Evolutionary conservation across 2,888 invertebrate species (phyloP).

Genomic region (Apamea sordens): DNA sequence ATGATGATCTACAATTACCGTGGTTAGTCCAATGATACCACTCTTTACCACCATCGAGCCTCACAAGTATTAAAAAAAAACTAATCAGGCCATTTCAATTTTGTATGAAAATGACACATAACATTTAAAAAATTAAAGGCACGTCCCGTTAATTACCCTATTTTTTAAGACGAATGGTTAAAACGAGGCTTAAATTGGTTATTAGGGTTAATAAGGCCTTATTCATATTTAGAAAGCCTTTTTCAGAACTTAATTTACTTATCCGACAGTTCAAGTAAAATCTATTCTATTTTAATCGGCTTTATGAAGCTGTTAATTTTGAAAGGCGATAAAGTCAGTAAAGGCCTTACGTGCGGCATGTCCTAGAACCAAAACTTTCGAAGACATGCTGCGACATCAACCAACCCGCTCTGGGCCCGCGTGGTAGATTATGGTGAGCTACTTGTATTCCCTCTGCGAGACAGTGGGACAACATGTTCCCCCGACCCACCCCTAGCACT

Average conservation of each 20-base stretch:
- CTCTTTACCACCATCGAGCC: not conserved
- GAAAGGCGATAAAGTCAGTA: slow-evolving; percentile 17
- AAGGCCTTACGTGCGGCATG: not conserved
- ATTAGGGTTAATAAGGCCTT: not conserved
- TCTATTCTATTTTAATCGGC: not conserved
- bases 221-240: not conserved
- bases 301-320: not conserved
- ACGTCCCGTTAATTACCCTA: slow-evolving; percentile 4
- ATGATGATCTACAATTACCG: not conserved
- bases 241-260: too few species aligned
- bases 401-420: too few species aligned
- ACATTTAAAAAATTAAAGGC: slow-evolving; percentile 4
- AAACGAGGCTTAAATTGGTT: slow-evolving; percentile 1
- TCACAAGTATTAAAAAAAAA: not conserved
- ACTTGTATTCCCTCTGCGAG: too few species aligned
- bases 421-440: too few species aligned
- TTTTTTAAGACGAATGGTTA: not conserved
- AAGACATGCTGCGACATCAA: too few species aligned
- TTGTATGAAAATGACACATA: not conserved
- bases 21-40: not conserved
- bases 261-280: not conserved
- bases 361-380: too few species aligned
- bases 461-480: too few species aligned
- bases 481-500: too few species aligned
- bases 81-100: not conserved